Evolutionary conservation across 2,113 vertebrate genomes (phyloP), one percentile per base, ranked within the genome.

Genomic region (Emberiza fucata): DNA sequence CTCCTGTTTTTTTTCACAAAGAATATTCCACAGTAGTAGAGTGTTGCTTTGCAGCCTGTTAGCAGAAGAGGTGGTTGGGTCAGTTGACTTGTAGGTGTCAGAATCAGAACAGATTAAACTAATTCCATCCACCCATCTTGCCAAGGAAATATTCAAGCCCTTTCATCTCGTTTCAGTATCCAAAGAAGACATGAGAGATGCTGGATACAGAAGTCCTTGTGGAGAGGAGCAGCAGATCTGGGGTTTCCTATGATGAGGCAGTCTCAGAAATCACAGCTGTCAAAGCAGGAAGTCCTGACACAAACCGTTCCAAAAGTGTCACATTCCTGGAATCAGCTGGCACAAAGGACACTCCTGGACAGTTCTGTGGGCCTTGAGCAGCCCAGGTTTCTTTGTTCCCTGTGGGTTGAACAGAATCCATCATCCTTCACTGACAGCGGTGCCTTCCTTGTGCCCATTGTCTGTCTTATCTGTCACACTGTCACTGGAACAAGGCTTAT

Each of bases 121-220:
- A 75, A 93, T 95, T 86, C 94, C 92, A 95, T 90, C 88, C 90
- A 95, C 33, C 17, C 16, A 28, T 71, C n/a, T 72, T 91, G 86
- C 93, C 88, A 85, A 85, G 61, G 82, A 95, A 96, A 63, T 66
- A 42, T 51, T 86, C 70, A 63, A 81, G n/a, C 64, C 78, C 68
- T 96, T 94, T 93, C 47, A 79, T 75, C 88, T 89, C 0, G 0
- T 73, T 45, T 90, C 83, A 53, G 63, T 31, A 70, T 65, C 48
- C 65, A 50, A 48, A 47, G 85, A 92, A 84, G 77, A 44, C 45
- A 19, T 2, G 5, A 47, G 42, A 47, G 61, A 7, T 42, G 65
- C 48, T 14, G 63, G 44, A 39, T 14, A 68, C 69, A 73, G 65
- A 88, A 76, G 90, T 68, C 54, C 53, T 83, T 7, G 2, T 28